Base-by-base conservation (phyloP, 2,797 vertebrate species). In the Micrastur ruficollis region DNA sequence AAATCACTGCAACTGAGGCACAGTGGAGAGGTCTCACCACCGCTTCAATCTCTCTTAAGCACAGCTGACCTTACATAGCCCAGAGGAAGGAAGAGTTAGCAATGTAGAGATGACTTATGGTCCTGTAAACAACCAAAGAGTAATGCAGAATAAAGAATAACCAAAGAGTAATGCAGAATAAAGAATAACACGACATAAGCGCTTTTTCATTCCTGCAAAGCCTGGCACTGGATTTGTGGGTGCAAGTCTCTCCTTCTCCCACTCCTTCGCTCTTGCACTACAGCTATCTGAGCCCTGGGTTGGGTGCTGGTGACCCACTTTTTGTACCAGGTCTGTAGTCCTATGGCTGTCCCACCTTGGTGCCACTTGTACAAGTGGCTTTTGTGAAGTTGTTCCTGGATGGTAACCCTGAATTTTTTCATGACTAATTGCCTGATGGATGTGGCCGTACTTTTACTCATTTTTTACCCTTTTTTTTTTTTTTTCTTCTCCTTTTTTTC, bases 341-440 rank as follows among this genome's bases (percentile, higher is more conserved):
- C 27, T 1, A 0, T 31, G 25, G 12, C 29, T 58, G 7, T 3
- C 8, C 12, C 50, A 13, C 16, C 7, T 5, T 29, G 11, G 7
- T 79, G 55, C 6, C 47, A 38, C 16, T 55, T 16, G 14, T 17
- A 32, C 12, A 50, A 62, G 34, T 6, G 12, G 5, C 4, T 62
- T 65, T 49, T 61, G 3, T 61, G n/a, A 26, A 65, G 40, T 3
- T 87, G 29, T 44, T 15, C 10, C 50, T 14, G 1, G 5, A 6
- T 0, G 1, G n/a, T 63, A 18, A 11, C 21, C n/a, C 27, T 50
- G 36, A n/a, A 2, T 10, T 53, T 63, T 32, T 44, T 23, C 34
- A 20, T 13, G 1, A 49, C 19, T 49, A 44, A 47, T 78, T 84
- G 17, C 36, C 29, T 56, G 34, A 56, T n/a, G 29, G 26, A n/a